Evolutionary conservation across 2,888 invertebrate species (phyloP), one percentile per base, ranked within the genome.

Genomic region (Eulithis testata): DNA sequence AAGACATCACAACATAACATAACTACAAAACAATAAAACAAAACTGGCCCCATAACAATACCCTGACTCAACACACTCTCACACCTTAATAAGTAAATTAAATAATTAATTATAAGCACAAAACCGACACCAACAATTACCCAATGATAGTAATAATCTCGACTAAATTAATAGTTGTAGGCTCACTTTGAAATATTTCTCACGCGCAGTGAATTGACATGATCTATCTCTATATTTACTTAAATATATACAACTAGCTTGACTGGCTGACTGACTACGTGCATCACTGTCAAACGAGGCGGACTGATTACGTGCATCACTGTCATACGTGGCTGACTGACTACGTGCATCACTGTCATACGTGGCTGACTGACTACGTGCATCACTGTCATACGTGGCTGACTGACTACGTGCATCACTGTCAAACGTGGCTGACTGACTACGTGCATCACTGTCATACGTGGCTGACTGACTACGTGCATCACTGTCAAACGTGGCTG

Each of bases 191-290:
- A 86, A 85, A 88, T 85, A 86, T 88, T 91, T 92, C 91, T 91
- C 91, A 92, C 91, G 91, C 83, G 75, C 73, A 71, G 68, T 66
- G 73, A 82, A 88, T 88, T 89, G 90, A 91, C 90, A 88, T 86
- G 87, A 87, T 90, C 49, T 49, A 49, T 49, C 49, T 49, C 21
- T 49, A 49, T 49, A 49, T 49, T 21, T 14, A 47, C 7, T 9
- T 12, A 47, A 14, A 49, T 49, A 49, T 49, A 49, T 4, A 49
- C 21, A 8, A 11, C 21, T 9, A 14, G 47, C 9, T 21, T 49
- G 49, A 21, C 49, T 49, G 21, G 7, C 49, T 49, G 49, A 21
- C 49, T 49, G 21, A 49, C 49, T 8, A 31, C 40, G 40, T 6
- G 31, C 31, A 3, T 31, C 31, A 31, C 4, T 4, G 31, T 4